A percentile compares a stretch with the other conserved stretches of the same genome.
Evolutionary conservation across 2,113 vertebrate species (phyloP).

Genomic region (Cercopithecus mona): DNA sequence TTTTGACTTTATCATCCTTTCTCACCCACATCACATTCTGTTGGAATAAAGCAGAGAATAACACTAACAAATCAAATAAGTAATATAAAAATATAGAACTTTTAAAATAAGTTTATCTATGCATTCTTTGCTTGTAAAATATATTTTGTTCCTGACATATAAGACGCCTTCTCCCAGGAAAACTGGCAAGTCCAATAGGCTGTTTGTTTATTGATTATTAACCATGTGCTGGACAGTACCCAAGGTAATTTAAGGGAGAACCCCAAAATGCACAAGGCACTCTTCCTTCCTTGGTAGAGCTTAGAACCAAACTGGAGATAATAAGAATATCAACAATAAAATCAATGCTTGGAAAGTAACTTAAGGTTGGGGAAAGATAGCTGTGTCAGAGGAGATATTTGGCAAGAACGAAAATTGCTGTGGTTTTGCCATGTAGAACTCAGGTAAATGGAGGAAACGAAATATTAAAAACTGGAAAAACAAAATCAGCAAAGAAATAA

Average conservation of each 20-base stretch:
- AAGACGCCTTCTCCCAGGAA: not conserved
- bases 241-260: not conserved
- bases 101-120: not conserved
- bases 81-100: not conserved
- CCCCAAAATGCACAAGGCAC: not conserved
- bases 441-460: not conserved
- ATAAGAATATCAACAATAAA: not conserved
- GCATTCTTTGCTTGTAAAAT: not conserved
- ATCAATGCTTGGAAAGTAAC: not conserved
- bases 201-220: not conserved
- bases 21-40: not conserved
- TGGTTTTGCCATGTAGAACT: not conserved
- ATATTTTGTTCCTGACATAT: not conserved
- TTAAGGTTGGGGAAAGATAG: not conserved
- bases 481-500: not conserved
- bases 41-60: not conserved
- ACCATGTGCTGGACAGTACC: not conserved
- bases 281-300: not conserved
- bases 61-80: not conserved
- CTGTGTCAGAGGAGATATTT: not conserved
- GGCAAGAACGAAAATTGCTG: not conserved
- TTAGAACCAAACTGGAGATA: not conserved
- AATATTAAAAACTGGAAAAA: not conserved
- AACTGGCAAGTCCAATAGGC: not conserved
- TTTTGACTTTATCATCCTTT: not conserved